phyloP scores from a whole-genome alignment of 1,140 invertebrate species.

The Orussus abietinus region DNA sequence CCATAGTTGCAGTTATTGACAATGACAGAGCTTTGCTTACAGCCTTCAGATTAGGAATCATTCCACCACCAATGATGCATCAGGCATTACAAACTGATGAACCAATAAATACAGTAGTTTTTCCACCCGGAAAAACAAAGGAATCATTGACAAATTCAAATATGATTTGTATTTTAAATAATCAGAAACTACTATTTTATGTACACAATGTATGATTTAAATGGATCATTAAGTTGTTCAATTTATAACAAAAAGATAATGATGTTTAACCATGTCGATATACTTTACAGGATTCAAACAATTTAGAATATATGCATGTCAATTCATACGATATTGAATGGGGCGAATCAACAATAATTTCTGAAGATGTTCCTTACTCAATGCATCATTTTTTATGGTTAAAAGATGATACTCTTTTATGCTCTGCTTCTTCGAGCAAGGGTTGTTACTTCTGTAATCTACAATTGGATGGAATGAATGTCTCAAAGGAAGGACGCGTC shows the following conservation, averaged over 20 bases:
- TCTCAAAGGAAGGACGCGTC: constrained; percentile 19
- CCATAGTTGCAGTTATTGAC: constrained; percentile 74
- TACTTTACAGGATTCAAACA: constrained; percentile 24
- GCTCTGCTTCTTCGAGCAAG: constrained; percentile 19
- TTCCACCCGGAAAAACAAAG: constrained; percentile 48
- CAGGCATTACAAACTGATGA: constrained; percentile 56
- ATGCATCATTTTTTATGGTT: constrained; percentile 44
- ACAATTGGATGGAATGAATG: constrained; percentile 21
- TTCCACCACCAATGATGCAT: constrained; percentile 82
- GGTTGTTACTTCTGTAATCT: constrained; percentile 31
- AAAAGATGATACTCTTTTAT: constrained; percentile 32
- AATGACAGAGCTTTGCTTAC: constrained; percentile 70
- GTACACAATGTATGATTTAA: constrained; percentile 24
- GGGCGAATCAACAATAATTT: constrained; percentile 7
- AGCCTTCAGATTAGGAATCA: constrained; percentile 64
- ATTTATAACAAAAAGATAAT: background rate
- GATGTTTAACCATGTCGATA: background rate
- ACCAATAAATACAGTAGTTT: constrained; percentile 60
- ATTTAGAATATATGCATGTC: constrained; percentile 23
- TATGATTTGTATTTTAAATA: constrained; percentile 30
- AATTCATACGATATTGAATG: constrained; percentile 29
- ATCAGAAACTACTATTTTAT: constrained; percentile 34
- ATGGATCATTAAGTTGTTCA: constrained; percentile 5
- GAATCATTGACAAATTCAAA: constrained; percentile 43
- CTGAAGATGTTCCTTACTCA: constrained; percentile 14